Evolutionary conservation across 2,797 vertebrate genomes (phyloP).

Genomic region (Gadopsis bispinosus): DNA sequence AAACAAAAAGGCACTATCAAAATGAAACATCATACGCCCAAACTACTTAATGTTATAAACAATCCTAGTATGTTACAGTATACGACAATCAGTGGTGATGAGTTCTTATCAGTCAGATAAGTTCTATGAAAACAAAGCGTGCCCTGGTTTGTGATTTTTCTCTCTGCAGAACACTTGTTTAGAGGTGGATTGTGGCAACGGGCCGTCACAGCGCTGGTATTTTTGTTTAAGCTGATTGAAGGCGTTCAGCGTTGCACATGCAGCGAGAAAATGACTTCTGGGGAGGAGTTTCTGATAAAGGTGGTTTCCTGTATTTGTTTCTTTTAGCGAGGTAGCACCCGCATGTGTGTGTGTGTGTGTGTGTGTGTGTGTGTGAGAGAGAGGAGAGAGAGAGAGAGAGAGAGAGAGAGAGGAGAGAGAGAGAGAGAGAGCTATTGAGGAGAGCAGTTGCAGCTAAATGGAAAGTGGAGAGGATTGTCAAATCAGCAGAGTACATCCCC

Average conservation of each 20-base stretch:
- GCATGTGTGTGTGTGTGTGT: background rate
- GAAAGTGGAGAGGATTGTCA: conserved; percentile 60
- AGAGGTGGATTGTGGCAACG: conserved; percentile 28
- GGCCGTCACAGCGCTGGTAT: conserved; percentile 36
- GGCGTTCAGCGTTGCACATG: conserved; percentile 38
- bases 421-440: conserved; percentile 24
- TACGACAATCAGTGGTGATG: background rate
- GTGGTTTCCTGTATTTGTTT: conserved; percentile 84
- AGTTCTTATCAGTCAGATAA: background rate
- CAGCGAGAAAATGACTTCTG: conserved; percentile 44
- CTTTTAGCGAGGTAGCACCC: conserved; percentile 55
- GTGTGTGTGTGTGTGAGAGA: background rate
- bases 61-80: background rate
- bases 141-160: background rate
- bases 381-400: conserved; percentile 1
- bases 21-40: background rate
- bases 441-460: conserved; percentile 61
- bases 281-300: conserved; percentile 80
- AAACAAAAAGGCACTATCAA: background rate
- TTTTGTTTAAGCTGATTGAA: conserved; percentile 33
- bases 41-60: background rate
- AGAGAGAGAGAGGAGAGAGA: too few species aligned
- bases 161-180: conserved; percentile 30
- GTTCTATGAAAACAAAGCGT: conserved; percentile 14
- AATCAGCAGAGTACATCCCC: conserved; percentile 60